Conservation (phyloP, 2,113 vertebrate genomes). For the Grammomys surdaster region DNA sequence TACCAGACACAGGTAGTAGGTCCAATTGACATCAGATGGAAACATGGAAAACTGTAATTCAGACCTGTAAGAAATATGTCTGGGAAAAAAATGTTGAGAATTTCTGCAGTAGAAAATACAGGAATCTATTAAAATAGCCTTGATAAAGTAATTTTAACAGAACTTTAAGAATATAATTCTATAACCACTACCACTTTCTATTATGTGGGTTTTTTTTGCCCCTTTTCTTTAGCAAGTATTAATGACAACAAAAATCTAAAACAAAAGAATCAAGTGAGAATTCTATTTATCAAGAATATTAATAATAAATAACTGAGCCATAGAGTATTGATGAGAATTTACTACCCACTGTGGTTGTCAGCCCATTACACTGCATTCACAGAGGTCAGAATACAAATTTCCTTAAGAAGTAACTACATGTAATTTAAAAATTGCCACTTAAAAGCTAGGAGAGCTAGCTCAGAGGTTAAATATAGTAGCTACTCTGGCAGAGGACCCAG, state of each 20-base stretch:
- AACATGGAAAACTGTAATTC: neutral
- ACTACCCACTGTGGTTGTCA: neutral
- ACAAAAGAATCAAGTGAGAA: slow-evolving; percentile 47
- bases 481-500: neutral
- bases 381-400: slow-evolving; percentile 20
- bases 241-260: slow-evolving; percentile 36
- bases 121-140: neutral
- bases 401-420: neutral
- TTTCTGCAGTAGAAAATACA: neutral
- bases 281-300: slow-evolving; percentile 54
- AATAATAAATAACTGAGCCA: slow-evolving; percentile 24
- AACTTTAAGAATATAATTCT: slow-evolving; percentile 48
- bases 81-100: slow-evolving; percentile 3
- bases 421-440: neutral
- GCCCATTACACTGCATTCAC: neutral
- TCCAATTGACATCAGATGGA: neutral
- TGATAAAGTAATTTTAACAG: neutral
- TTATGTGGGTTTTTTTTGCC: neutral
- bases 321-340: slow-evolving; percentile 17
- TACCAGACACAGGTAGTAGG: neutral
- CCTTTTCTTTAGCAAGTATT: neutral
- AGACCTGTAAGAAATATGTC: neutral
- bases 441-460: too few species aligned
- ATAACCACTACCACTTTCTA: neutral
- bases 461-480: neutral